Percentiles rank a stretch among this genome's conserved stretches.
Conservation (phyloP, 2,888 invertebrate species). For the Polyommatus iphigenia region DNA sequence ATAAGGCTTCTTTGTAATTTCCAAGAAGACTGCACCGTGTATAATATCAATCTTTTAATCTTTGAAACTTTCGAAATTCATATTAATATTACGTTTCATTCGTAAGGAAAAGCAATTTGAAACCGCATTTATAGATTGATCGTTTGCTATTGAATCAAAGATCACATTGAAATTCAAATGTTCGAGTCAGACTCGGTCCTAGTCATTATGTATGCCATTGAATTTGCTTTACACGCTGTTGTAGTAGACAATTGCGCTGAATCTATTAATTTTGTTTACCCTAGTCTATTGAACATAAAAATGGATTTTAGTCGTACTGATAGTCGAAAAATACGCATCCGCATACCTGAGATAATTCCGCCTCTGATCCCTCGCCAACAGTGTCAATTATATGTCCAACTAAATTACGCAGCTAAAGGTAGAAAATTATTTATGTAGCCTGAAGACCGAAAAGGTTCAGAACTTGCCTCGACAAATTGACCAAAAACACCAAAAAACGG, state of each 20-base stretch:
- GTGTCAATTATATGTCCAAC: too few relatives aligned
- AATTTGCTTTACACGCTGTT: constrained; percentile 29
- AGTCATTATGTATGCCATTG: constrained; percentile 29
- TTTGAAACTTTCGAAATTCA: background rate
- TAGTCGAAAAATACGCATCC: too few relatives aligned
- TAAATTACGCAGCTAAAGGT: too few relatives aligned
- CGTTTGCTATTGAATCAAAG: constrained; percentile 30
- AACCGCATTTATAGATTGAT: constrained; percentile 26
- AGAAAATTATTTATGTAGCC: background rate
- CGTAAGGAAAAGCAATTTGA: background rate
- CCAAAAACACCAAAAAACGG: background rate
- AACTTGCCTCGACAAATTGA: too few relatives aligned
- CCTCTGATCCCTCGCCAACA: too few relatives aligned
- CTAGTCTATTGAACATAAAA: constrained; percentile 11
- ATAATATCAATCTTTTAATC: background rate
- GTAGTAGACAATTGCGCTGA: background rate
- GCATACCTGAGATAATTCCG: too few relatives aligned
- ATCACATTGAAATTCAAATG: constrained; percentile 30
- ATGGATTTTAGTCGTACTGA: too few relatives aligned
- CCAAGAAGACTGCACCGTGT: background rate
- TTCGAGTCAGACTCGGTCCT: constrained; percentile 25
- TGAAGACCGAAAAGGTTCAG: background rate
- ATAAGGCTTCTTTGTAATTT: background rate
- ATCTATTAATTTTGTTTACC: constrained; percentile 1
- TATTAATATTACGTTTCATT: background rate